A percentile compares a stretch with the other conserved stretches of the same genome.
These are phyloP conservation scores for Drusus annulatus DNA, from an alignment of 1,140 invertebrate genomes.

Conservation along the genomic window DNA sequence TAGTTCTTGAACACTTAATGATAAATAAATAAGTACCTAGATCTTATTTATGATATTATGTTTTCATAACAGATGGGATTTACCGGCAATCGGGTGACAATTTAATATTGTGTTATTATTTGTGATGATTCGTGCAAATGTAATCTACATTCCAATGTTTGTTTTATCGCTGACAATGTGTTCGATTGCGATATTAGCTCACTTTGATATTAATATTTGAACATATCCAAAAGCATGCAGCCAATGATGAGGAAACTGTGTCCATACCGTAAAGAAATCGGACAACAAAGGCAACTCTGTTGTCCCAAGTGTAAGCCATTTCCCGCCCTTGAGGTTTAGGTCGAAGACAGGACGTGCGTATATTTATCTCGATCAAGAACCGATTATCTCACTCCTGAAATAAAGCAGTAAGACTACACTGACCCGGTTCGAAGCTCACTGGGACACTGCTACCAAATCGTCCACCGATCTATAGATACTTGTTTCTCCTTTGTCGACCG, in stretches of 20 bases:
- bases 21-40: no score
- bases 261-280: constrained; percentile 84
- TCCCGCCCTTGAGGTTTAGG: constrained; percentile 4
- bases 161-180: no score
- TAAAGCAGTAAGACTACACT: constrained; percentile 26
- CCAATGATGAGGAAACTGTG: neutral
- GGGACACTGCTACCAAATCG: constrained; percentile 29
- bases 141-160: no score
- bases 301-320: constrained; percentile 86
- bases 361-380: neutral
- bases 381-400: constrained; percentile 30
- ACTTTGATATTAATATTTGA: no score
- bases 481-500: constrained; percentile 5
- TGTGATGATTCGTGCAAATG: no score
- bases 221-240: neutral
- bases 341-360: neutral
- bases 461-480: constrained; percentile 13
- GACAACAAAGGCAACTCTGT: constrained; percentile 84
- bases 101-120: no score
- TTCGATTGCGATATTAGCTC: no score
- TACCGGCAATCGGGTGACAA: no score
- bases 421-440: constrained; percentile 33
- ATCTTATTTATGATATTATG: no score
- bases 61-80: no score
- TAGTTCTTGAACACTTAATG: no score